Percentiles rank a stretch among this genome's conserved stretches.
Conservation (phyloP, 2,797 vertebrate genomes). For the Acanthurus leucopareius region DNA sequence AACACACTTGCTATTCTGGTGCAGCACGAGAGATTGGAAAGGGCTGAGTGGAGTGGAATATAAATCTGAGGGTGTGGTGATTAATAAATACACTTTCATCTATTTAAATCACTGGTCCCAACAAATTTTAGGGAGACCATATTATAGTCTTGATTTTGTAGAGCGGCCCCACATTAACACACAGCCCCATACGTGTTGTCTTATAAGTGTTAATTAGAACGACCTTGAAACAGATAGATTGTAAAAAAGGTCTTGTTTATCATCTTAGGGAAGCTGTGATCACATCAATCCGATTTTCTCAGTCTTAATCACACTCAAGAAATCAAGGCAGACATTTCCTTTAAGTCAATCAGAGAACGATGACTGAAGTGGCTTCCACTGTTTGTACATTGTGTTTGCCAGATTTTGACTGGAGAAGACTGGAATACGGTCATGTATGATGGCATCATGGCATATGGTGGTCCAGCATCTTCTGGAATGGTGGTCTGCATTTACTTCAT, state of each 20-base stretch:
- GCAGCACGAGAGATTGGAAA: no score
- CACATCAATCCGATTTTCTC: not conserved
- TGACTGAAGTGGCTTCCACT: not conserved
- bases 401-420: constrained; percentile 99
- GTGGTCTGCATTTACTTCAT: constrained; percentile 99
- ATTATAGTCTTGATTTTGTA: not conserved
- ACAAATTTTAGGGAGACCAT: not conserved
- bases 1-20: no score
- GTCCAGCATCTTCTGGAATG: constrained; percentile 97
- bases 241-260: no score
- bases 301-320: not conserved
- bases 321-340: not conserved
- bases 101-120: not conserved
- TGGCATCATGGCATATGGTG: constrained; percentile 98
- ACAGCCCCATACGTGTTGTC: not conserved
- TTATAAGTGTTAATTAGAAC: not conserved
- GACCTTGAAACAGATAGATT: no score
- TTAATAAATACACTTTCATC: not conserved
- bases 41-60: no score
- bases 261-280: not conserved
- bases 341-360: not conserved
- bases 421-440: constrained; percentile 99
- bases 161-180: not conserved
- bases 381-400: not conserved
- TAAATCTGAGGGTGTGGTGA: no score